Percentiles rank a stretch among this genome's conserved stretches.
Conservation (phyloP, 2,888 invertebrate genomes). For the Poecilus cupreus region DNA sequence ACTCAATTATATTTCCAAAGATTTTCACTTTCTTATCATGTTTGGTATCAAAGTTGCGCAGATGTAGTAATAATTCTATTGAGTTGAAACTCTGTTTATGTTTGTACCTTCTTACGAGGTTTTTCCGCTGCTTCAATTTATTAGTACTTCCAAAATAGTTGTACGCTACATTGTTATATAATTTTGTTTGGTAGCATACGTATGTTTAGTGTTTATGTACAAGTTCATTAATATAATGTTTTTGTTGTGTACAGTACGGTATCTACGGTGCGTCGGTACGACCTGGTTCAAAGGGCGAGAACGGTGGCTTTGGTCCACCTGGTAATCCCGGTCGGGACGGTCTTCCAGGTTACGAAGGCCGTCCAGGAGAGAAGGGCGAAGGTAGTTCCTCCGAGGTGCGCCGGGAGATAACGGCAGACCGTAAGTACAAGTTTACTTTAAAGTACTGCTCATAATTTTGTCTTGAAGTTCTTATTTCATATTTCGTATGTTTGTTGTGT, state of each 20-base stretch:
- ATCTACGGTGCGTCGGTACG: constrained; percentile 71
- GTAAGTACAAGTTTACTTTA: constrained; percentile 66
- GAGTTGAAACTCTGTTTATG: too few species aligned
- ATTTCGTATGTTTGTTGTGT: background rate
- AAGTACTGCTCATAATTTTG: background rate
- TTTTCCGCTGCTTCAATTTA: too few species aligned
- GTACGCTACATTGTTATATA: too few species aligned
- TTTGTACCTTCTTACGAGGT: too few species aligned
- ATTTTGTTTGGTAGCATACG: background rate
- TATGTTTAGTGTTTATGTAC: background rate
- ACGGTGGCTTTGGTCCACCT: constrained; percentile 68
- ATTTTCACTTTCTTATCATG: too few species aligned
- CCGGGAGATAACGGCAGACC: constrained; percentile 71
- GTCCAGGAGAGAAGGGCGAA: constrained; percentile 76
- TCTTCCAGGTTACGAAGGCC: constrained; percentile 70
- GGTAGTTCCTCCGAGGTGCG: constrained; percentile 74
- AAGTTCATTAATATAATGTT: too few species aligned
- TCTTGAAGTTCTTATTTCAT: background rate
- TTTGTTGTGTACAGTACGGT: constrained; percentile 71
- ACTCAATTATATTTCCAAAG: too few species aligned
- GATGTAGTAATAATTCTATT: too few species aligned
- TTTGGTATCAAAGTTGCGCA: too few species aligned
- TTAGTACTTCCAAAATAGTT: too few species aligned
- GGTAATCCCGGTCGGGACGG: constrained; percentile 71
- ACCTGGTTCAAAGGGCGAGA: constrained; percentile 77